Evolutionary conservation across 2,888 invertebrate genomes (phyloP), one percentile per base, ranked within the genome.

Genomic region (Cloeon dipterum): DNA sequence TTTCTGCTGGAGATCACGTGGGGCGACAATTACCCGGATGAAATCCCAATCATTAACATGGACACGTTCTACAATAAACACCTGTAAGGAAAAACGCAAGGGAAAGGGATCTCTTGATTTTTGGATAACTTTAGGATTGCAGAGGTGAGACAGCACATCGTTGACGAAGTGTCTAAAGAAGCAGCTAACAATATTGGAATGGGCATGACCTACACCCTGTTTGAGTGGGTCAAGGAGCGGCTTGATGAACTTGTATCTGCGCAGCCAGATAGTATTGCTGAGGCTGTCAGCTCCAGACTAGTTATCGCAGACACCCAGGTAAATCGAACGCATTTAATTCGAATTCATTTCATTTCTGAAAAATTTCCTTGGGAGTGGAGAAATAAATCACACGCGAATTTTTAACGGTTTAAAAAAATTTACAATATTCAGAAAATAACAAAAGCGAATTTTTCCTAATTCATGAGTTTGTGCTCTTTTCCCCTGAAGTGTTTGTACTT

Each of bases 161-260:
- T 66, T 10, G 52, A 60, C 7, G 61, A 65, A 36, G 56, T 83
- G 1, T 59, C 61, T 11, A 59, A 63, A 10, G 83, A 86, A 55
- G 81, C 81, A 0, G 72, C 79, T 26, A 76, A 79, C 47, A 78
- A 79, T 66, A 49, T 86, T 13, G 91, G 88, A 1, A 77, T 76
- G 59, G 86, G 88, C 3, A 89, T 91, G 88, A 93, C 89, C 0
- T 94, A 86, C 52, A 82, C 88, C 0, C 57, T 94, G 37, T 86
- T 94, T 53, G 91, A 94, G 58, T 82, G 73, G 54, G 63, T 85
- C 13, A 86, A 86, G 54, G 91, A 93, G 52, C 75, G 74, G 49
- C 64, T 72, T 21, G 58, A 70, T 0, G 73, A 76, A 36, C 54
- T 91, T 37, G 59, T 83, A 7, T 59, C 63, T 0, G 68, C 67